These are phyloP conservation scores for Microchrysa polita DNA, from an alignment of 2,888 invertebrate species.

Conservation along the genomic window DNA sequence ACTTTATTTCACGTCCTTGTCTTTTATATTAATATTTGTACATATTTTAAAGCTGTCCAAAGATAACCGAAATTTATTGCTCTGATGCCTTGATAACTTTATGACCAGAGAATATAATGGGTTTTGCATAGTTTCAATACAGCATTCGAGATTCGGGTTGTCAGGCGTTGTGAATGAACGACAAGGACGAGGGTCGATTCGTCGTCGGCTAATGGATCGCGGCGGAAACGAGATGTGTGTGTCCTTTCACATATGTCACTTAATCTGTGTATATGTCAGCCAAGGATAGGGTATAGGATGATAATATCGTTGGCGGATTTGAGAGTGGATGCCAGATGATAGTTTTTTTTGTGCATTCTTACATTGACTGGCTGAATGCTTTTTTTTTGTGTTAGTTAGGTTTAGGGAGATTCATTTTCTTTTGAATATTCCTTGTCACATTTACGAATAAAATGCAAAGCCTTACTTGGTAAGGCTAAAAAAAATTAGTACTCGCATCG, in stretches of 20 bases:
- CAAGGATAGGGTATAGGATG: slow-evolving; percentile 10
- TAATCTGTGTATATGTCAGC: slow-evolving; percentile 32
- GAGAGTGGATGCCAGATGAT: no score
- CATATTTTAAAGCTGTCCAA: slow-evolving; percentile 41
- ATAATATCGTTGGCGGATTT: slow-evolving; percentile 7
- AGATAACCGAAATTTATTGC: slow-evolving; percentile 41
- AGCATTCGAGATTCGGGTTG: background rate
- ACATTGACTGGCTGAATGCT: no score
- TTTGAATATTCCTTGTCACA: no score
- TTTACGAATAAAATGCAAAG: no score
- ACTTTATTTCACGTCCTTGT: background rate
- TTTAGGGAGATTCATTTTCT: no score
- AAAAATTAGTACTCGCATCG: no score
- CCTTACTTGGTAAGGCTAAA: no score
- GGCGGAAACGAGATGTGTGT: slow-evolving; percentile 14
- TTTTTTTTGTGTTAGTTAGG: no score
- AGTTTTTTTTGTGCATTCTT: no score
- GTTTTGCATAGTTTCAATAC: slow-evolving; percentile 27
- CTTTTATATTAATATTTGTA: slow-evolving; percentile 28
- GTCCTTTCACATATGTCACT: slow-evolving; percentile 32
- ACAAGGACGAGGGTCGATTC: background rate
- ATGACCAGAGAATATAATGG: slow-evolving; percentile 26
- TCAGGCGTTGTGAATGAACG: background rate
- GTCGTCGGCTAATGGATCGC: slow-evolving; percentile 19
- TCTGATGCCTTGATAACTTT: slow-evolving; percentile 26